Percentiles rank a stretch among this genome's conserved stretches.
phyloP scores from a whole-genome alignment of 1,140 invertebrate species.

The Propsilocerus akamusi region DNA sequence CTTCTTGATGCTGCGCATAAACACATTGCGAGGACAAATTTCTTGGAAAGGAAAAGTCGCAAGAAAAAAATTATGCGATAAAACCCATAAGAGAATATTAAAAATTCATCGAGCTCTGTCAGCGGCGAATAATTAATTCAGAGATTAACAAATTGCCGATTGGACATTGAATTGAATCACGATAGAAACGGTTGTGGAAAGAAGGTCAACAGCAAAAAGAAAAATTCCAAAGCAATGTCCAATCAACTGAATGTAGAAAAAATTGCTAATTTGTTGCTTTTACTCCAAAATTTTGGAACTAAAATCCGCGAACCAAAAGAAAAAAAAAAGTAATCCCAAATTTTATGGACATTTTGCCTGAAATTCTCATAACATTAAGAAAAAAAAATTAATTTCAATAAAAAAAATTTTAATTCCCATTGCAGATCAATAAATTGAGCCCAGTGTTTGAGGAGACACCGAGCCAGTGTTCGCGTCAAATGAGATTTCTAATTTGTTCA shows the following conservation, averaged over 20 bases:
- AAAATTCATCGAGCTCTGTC: background rate
- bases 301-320: no score
- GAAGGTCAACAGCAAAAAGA: no score
- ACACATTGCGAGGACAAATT: no score
- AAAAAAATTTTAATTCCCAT: slow-evolving; percentile 29
- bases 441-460: slow-evolving; percentile 38
- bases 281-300: no score
- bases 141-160: background rate
- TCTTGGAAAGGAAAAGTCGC: background rate
- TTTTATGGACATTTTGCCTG: background rate
- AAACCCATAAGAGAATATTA: background rate
- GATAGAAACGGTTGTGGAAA: background rate
- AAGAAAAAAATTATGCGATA: background rate
- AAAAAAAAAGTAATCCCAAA: slow-evolving; percentile 1
- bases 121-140: background rate
- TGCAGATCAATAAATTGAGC: slow-evolving; percentile 49
- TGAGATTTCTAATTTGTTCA: slow-evolving; percentile 79
- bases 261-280: background rate
- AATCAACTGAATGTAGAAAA: no score
- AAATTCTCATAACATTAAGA: background rate
- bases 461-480: slow-evolving; percentile 69
- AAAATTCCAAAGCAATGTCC: no score
- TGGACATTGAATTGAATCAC: background rate
- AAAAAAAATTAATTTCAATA: background rate
- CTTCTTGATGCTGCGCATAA: no score